phyloP scores from a whole-genome alignment of 1,140 invertebrate species.

The Philotrypesis tridentata region DNA sequence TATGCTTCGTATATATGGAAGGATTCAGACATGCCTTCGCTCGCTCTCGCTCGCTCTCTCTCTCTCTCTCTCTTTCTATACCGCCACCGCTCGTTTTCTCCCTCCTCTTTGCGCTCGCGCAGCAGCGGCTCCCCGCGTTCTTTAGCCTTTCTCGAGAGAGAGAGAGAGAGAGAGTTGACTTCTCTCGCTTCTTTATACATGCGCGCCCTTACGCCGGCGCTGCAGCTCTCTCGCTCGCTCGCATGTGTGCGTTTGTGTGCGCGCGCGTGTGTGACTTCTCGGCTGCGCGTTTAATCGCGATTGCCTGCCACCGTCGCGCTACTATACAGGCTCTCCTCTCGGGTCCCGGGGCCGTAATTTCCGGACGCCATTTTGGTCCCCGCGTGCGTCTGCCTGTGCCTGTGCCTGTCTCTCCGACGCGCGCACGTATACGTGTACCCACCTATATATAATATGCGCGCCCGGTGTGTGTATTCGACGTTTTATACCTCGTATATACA shows the following conservation, averaged over 20 bases:
- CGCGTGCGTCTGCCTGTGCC: background rate
- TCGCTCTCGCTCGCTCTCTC: slow-evolving; percentile 45
- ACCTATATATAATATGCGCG: too few relatives aligned
- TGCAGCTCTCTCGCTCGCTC: slow-evolving; percentile 38
- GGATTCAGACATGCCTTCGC: slow-evolving; percentile 63
- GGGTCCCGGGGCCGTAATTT: background rate
- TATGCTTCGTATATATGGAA: slow-evolving; percentile 53
- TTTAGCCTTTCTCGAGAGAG: slow-evolving; percentile 45
- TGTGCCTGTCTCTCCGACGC: too few relatives aligned
- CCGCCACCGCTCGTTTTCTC: slow-evolving; percentile 5
- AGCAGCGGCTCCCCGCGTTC: slow-evolving; percentile 40
- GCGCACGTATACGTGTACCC: background rate
- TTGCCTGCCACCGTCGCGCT: slow-evolving; percentile 44
- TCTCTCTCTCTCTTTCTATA: background rate
- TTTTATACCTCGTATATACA: background rate
- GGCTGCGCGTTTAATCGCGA: slow-evolving; percentile 46
- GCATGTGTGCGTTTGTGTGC: background rate
- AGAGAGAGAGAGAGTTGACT: background rate
- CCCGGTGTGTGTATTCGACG: too few relatives aligned
- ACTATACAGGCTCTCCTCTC: slow-evolving; percentile 40
- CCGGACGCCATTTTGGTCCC: slow-evolving; percentile 28
- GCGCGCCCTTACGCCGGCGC: slow-evolving; percentile 30
- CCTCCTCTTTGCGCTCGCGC: slow-evolving; percentile 37
- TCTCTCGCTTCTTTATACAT: background rate
- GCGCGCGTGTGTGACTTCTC: background rate